Base-by-base conservation (phyloP, 1,140 invertebrate genomes). In the Dendrolimus punctatus region DNA sequence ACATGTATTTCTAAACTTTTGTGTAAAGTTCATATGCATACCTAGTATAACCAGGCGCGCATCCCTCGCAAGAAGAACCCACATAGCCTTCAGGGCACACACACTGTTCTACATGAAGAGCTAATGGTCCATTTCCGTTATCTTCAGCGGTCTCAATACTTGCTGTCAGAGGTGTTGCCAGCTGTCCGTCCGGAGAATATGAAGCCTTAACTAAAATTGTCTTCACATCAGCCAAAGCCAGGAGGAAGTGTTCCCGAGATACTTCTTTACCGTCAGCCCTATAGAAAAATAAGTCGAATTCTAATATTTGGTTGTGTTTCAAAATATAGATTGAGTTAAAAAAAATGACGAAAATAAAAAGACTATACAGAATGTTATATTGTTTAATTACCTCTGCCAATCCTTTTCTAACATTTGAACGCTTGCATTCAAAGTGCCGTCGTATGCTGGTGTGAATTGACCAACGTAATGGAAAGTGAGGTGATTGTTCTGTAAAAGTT, bases 151-250 rank as follows among this genome's bases (percentile, higher is more conserved):
- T 93, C 49, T 98, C 96, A 46, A 98, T 79, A 5, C 90, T 91
- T 1, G 96, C 94, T 5, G 91, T 90, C 0, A 90, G 89, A 6
- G 97, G 80, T 0, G 92, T 91, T 2, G 94, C 92, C 80, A 95
- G 90, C 54, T 91, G 90, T 55, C 91, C 94, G 57, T 92, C 91
- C 0, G 91, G 93, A 0, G 95, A 95, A 75, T 98, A 98, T 0
- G 96, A 97, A 3, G 97, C 98, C 76, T 98, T 97, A 51, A 99
- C 95, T 51, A 95, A 90, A 62, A 99, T 95, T 6, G 91, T 91
- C 68, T 95, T 90, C 6, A 99, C 79, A 76, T 98, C 94, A 56
- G 97, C 96, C 41, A 99, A 85, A 1, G 96, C 95, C 92, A 99
- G 96, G 36, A 99, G 87, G 44, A 99, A 87, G 80, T 98, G 92